These are phyloP conservation scores for Resseliella maxima DNA, from an alignment of 2,888 invertebrate species.

Conservation along the genomic window DNA sequence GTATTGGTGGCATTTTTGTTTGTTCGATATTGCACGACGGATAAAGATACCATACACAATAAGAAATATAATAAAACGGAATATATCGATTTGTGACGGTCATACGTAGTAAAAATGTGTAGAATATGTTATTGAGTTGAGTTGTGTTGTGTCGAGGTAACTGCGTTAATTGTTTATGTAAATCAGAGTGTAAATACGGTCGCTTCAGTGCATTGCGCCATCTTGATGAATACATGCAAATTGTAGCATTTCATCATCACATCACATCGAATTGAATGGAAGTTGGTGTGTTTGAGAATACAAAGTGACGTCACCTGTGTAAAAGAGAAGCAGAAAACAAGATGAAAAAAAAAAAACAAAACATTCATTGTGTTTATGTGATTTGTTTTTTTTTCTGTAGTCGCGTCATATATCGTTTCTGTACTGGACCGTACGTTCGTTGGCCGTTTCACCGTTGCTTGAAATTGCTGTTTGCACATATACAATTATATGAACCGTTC, in stretches of 20 bases:
- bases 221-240: constrained; percentile 54
- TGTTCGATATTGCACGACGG: constrained; percentile 20
- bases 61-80: no score
- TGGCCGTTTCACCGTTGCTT: constrained; percentile 48
- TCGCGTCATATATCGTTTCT: neutral
- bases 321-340: neutral
- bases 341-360: neutral
- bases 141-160: neutral
- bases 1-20: constrained; percentile 36
- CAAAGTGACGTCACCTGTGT: constrained; percentile 37
- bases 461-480: constrained; percentile 16
- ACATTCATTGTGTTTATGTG: neutral
- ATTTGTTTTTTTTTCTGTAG: neutral
- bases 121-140: neutral
- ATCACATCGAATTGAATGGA: neutral
- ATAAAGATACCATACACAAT: neutral
- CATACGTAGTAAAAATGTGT: neutral
- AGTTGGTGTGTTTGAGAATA: neutral
- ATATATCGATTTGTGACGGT: constrained; percentile 39
- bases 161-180: constrained; percentile 27
- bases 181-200: constrained; percentile 2
- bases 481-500: neutral
- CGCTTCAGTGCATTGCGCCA: constrained; percentile 44
- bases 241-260: constrained; percentile 9
- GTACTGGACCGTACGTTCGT: constrained; percentile 32